Evolutionary conservation across 1,140 invertebrate genomes (phyloP).

Genomic region (Copidosoma floridanum): DNA sequence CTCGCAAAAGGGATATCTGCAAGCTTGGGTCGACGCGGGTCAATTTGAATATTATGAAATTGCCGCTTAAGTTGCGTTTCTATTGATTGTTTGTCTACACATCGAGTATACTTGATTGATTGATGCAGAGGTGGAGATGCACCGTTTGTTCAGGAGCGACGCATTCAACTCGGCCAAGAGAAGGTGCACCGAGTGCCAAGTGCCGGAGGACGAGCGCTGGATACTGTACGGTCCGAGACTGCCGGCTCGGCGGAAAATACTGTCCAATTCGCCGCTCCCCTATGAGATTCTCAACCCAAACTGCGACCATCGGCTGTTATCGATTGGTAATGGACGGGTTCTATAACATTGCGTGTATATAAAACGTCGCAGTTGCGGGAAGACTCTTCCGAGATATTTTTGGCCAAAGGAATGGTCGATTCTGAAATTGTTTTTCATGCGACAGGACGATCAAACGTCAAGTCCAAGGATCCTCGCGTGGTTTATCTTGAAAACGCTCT

Average conservation of each 20-base stretch:
- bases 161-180: constrained; percentile 55
- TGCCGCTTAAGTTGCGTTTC: too few species aligned
- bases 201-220: constrained; percentile 37
- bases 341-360: too few species aligned
- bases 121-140: constrained; percentile 63
- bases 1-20: too few species aligned
- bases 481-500: constrained; percentile 43
- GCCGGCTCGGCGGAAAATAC: constrained; percentile 35
- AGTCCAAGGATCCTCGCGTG: constrained; percentile 37
- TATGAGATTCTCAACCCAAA: constrained; percentile 36
- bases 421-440: not conserved
- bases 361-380: too few species aligned
- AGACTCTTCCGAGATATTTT: too few species aligned
- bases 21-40: too few species aligned
- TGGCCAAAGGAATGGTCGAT: too few species aligned
- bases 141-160: constrained; percentile 62
- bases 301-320: constrained; percentile 42
- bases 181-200: constrained; percentile 28
- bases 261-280: constrained; percentile 41
- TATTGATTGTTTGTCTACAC: too few species aligned
- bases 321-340: constrained; percentile 39
- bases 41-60: too few species aligned
- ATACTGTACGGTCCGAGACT: constrained; percentile 42
- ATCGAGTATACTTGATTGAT: too few species aligned
- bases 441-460: constrained; percentile 2